Base-by-base conservation (phyloP, 2,888 invertebrate genomes). In the Tetrapedia diversipes region DNA sequence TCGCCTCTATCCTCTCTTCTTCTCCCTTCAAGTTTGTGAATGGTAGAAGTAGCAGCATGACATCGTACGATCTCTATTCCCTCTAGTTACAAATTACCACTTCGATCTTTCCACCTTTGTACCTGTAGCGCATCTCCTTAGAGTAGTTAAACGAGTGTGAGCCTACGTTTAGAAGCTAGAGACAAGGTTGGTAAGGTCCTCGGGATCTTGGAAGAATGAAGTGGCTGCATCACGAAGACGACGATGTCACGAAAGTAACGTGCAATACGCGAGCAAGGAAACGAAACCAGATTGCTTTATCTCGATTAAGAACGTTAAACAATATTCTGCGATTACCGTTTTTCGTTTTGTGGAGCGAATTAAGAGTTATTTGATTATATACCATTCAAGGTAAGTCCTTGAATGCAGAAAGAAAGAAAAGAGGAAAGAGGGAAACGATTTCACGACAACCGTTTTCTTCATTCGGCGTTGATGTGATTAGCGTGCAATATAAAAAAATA, bases 11-110 rank as follows among this genome's bases (percentile, higher is more conserved):
- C 64, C 70, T 59, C 53, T 63, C 57, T 68, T 70, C 43, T 63
- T 67, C 43, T 67, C 47, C 51, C 29, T 56, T 77, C 32, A 59
- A 77, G 67, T 85, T 77, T 79, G 73, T 60, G 65, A 79, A 83
- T 83, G 76, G 80, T 85, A 85, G 80, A 86, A 74, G 70, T 86
- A 86, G 79, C 53, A 86, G 85, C 85, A 85, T 85, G 85, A 60
- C 65, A 71, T 65, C 53, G 67, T 79, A 74, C 71, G 51, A 68
- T 79, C 66, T 80, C 75, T 81, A 75, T 72, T 47, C 34, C 61
- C 59, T 68, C 66, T 75, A 75, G 51, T 84, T 77, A 81, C 61
- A 54, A 73, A 65, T 60, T 47, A 78, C 34, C 65, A 77, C 65
- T 77, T 77, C 61, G 49, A 79, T 79, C 56, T 73, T 74, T 71